A percentile compares a stretch with the other conserved stretches of the same genome.
Conservation (phyloP, 2,797 vertebrate genomes). For the Megaceryle alcyon region DNA sequence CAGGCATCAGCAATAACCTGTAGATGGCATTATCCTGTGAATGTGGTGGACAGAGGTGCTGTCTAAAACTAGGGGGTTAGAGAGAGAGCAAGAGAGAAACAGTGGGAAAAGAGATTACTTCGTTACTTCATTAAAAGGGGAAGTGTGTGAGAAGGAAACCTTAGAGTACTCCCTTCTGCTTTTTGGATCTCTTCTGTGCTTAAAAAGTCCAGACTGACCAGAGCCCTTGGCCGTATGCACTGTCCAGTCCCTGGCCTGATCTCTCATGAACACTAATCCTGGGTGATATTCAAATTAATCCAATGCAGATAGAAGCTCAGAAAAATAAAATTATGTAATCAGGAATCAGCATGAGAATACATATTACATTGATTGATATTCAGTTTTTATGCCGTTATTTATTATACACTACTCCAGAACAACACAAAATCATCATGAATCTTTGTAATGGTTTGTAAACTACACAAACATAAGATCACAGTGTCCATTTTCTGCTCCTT, state of each 20-base stretch:
- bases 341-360: neutral
- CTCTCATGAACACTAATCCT: neutral
- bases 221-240: neutral
- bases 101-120: neutral
- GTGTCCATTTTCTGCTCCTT: accelerated
- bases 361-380: neutral
- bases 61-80: neutral
- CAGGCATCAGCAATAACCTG: neutral
- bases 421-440: neutral
- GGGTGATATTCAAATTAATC: neutral
- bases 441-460: neutral
- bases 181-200: neutral
- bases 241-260: neutral
- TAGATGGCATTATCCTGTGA: neutral
- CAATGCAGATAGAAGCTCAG: neutral
- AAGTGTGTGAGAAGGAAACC: neutral
- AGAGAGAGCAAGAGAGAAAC: neutral
- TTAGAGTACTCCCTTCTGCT: accelerated
- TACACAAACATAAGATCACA: neutral
- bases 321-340: neutral
- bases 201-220: neutral
- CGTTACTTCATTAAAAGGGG: neutral
- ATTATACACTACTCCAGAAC: neutral
- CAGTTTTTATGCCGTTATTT: neutral
- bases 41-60: neutral